Base-by-base conservation (phyloP, 2,113 vertebrate genomes). In the Mellivora capensis region DNA sequence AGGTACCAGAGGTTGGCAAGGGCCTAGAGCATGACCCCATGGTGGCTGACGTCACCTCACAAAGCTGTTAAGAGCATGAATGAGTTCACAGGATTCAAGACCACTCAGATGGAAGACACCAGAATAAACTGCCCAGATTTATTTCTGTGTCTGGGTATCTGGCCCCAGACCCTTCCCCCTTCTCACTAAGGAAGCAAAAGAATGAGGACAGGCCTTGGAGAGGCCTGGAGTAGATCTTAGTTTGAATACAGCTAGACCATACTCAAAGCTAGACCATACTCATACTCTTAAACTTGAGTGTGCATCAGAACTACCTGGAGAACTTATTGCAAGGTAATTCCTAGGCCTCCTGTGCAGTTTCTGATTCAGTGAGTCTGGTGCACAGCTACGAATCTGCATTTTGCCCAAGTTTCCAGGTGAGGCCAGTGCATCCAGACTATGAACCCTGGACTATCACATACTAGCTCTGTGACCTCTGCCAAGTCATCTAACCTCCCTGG, bases 1-100 rank as follows among this genome's bases (percentile, higher is more conserved):
- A 86, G 21, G 80, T 90, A 95, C 93, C 96, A 52, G 88, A 93
- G 85, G 72, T 37, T 69, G 49, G 18, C 6, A 1, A 31, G 76
- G 77, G 81, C 76, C 31, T 85, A 94, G 77, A n/a, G 47, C 39
- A 14, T 23, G 64, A 83, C 71, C 31, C 49, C 71, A 37, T 67
- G 42, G 57, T 62, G 47, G 31, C 83, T 97, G 97, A 87, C 15
- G 27, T 96, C 94, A 97, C 74, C 47, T 74, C 39, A 17, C 72
- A 91, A 87, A 96, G 92, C 87, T 90, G 87, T 90, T 89, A 89
- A 87, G 95, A 96, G 72, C 72, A 92, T 91, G 89, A 87, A 96
- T 34, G 87, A 96, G 82, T 91, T 87, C 83, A n/a, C n/a, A 18
- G 69, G 74, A 82, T 61, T 91, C 59, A 61, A 69, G 79, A 72